A percentile compares a stretch with the other conserved stretches of the same genome.
Evolutionary conservation across 1,140 invertebrate species (phyloP).

Genomic region (Fopius arisanus): DNA sequence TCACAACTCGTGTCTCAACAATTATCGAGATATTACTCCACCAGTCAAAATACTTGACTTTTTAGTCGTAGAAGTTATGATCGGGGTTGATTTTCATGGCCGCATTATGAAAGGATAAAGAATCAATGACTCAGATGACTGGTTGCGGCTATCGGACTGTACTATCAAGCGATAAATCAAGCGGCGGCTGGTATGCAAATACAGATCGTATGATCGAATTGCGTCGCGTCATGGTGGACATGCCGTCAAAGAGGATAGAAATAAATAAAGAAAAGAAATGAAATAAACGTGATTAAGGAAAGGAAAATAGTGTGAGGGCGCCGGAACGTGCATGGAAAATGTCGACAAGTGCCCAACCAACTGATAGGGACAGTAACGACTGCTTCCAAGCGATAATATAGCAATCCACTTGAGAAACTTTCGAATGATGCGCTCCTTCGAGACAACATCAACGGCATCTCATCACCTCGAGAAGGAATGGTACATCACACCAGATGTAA

Average conservation of each 20-base stretch:
- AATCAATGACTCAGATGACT: slow-evolving; percentile 35
- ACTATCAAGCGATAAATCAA: slow-evolving; percentile 35
- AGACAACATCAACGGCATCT: background rate
- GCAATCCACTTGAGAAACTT: slow-evolving; percentile 28
- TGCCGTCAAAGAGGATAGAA: slow-evolving; percentile 19
- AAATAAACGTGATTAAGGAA: background rate
- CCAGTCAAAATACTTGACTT: too few relatives aligned
- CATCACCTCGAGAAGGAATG: background rate
- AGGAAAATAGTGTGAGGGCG: background rate
- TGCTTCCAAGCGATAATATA: slow-evolving; percentile 35
- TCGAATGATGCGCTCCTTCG: slow-evolving; percentile 11
- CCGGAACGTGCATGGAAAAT: background rate
- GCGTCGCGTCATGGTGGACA: background rate
- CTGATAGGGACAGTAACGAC: slow-evolving; percentile 37
- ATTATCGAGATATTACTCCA: too few relatives aligned
- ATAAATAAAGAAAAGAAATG: background rate
- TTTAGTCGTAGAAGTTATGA: background rate
- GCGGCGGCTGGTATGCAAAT: slow-evolving; percentile 38
- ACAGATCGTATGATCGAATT: slow-evolving; percentile 34
- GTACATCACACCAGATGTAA: background rate
- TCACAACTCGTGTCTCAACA: background rate
- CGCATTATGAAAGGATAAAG: background rate
- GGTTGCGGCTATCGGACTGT: slow-evolving; percentile 15
- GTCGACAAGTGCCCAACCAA: background rate
- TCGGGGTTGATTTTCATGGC: background rate